Percentiles rank a stretch among this genome's conserved stretches.
Evolutionary conservation across 2,797 vertebrate species (phyloP).

Genomic region (Melanitta fusca): DNA sequence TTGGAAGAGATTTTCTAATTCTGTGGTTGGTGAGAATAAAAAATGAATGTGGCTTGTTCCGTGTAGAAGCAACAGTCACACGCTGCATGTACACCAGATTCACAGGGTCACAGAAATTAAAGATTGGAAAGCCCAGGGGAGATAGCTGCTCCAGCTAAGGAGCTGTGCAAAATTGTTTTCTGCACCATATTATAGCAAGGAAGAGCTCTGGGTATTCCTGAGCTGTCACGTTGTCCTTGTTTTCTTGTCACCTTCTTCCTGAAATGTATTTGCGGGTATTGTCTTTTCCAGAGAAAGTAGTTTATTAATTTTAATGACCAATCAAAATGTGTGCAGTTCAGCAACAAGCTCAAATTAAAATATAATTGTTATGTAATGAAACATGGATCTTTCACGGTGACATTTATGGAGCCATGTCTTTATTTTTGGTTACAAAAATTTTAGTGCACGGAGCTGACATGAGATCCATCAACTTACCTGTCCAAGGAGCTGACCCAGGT

Average conservation of each 20-base stretch:
- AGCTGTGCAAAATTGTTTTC: not conserved
- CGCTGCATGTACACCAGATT: not conserved
- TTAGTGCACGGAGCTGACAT: not conserved
- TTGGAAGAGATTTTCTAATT: conserved; percentile 30
- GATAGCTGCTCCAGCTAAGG: not conserved
- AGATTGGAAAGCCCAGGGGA: not conserved
- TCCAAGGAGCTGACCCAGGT: not conserved
- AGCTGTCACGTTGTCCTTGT: not conserved
- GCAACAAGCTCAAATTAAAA: conserved; percentile 24
- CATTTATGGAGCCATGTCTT: not conserved
- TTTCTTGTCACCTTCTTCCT: conserved; percentile 28
- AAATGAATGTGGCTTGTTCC: not conserved
- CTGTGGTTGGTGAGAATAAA: conserved; percentile 30
- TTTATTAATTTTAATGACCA: conserved; percentile 30
- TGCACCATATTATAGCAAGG: not conserved
- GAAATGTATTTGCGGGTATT: not conserved
- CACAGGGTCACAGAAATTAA: conserved; percentile 48
- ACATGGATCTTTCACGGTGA: not conserved
- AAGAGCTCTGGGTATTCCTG: conserved; percentile 3
- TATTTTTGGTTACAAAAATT: not conserved
- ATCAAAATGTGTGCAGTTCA: not conserved
- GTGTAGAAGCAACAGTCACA: not conserved
- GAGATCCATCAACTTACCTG: not conserved
- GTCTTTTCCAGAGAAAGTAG: not conserved
- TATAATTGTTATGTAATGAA: not conserved